Evolutionary conservation across 92 coral and sea anemone genomes (phyloP), one percentile per base, ranked within the genome.

Genomic region (Epizoanthus scotinus): DNA sequence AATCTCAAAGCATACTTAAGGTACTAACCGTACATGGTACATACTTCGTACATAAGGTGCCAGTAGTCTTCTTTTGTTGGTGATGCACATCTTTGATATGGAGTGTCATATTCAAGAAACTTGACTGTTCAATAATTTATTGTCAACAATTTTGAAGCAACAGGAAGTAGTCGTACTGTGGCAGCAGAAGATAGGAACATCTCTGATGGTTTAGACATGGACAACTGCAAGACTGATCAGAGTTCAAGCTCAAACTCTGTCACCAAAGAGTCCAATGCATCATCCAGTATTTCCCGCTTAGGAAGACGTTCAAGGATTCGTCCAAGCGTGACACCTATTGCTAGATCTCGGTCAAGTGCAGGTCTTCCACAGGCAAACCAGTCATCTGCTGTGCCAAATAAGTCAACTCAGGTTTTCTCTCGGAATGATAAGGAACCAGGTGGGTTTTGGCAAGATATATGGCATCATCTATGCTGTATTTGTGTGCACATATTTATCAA

Each of bases 251-350:
- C 60, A 21, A 57, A 52, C 8, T 28, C 24, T 25, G 9, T 14
- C 19, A 21, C 28, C 49, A 71, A 53, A 19, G 78, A 71, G 57
- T 26, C 62, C 52, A 26, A 70, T 17, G 9, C 42, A 17, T 40
- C 26, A 9, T 18, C 21, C 40, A 21, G 69, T 26, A 75, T 22
- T 75, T 14, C 40, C 44, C 28, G 38, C 57, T 6, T 75, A 40
- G 68, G 81, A 31, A 88, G 95, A 53, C 82, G 92, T 27, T 85
- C 95, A 26, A 89, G 95, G 38, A 86, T 91, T 17, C 85, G 90
- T 34, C 95, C 95, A 29, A 80, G 70, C 49, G 87, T 89, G 55
- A 79, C 73, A 14, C 77, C 92, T 40, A 82, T 82, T 40, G 34
- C 89, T 10, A 87, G 90, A 36, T 58, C 79, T 38, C 86, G 84